These are phyloP conservation scores for Esox masquinongy DNA, from an alignment of 2,797 vertebrate species.

Conservation along the genomic window DNA sequence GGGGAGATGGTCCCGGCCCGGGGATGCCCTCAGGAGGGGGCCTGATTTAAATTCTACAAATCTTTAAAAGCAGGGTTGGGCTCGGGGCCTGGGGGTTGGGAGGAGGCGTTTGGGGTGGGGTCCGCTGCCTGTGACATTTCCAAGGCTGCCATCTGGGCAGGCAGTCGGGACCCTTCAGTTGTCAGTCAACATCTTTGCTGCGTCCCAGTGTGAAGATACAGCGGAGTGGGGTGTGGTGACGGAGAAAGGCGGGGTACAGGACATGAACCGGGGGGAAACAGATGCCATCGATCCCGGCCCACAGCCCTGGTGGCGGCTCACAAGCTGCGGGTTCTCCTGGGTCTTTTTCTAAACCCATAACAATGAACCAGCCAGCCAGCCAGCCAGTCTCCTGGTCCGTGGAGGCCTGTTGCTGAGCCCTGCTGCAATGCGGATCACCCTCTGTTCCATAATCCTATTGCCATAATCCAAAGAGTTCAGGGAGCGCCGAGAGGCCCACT, in stretches of 20 bases:
- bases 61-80: conserved; percentile 49
- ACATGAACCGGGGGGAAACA: not conserved
- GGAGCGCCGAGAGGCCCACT: not conserved
- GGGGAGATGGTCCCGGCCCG: conserved; percentile 62
- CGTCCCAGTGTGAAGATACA: not conserved
- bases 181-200: conserved; percentile 43
- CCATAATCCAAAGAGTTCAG: conserved; percentile 62
- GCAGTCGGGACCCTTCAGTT: conserved; percentile 45
- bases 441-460: conserved; percentile 65
- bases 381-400: conserved; percentile 49
- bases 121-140: conserved; percentile 61
- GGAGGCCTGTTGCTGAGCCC: conserved; percentile 32
- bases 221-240: not conserved
- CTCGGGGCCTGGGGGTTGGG: conserved; percentile 1
- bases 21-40: conserved; percentile 46
- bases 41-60: conserved; percentile 56
- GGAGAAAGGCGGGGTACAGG: not conserved
- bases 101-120: conserved; percentile 4
- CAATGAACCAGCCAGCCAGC: conserved; percentile 43
- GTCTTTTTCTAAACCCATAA: conserved; percentile 40
- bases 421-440: conserved; percentile 30
- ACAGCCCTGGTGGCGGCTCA: too few species aligned
- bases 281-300: conserved; percentile 10
- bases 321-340: conserved; percentile 20
- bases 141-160: conserved; percentile 68